phyloP scores from a whole-genome alignment of 53 echinoderm and acorn worm genomes.

The Mesocentrotus franciscanus region DNA sequence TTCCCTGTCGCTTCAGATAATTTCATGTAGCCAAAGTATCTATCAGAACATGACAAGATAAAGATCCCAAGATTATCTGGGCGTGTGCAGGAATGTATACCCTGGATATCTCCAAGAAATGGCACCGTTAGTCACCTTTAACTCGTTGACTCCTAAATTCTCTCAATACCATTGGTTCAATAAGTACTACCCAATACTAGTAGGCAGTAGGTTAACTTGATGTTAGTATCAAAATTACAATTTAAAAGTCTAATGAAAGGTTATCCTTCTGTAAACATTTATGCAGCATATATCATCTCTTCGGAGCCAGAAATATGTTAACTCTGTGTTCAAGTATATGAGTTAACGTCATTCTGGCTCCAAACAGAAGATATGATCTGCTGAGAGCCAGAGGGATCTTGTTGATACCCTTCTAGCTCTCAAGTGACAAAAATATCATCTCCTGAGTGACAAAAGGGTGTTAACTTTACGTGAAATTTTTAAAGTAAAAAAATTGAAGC shows the following conservation, averaged over 20 bases:
- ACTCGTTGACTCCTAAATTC: neutral
- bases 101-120: constrained; percentile 33
- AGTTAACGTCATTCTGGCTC: too few relatives aligned
- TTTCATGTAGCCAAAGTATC: constrained; percentile 3
- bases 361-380: too few relatives aligned
- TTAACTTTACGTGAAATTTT: neutral
- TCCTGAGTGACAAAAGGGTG: neutral
- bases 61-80: constrained; percentile 45
- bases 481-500: neutral
- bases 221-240: neutral
- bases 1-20: constrained; percentile 42
- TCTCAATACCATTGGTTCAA: too few relatives aligned
- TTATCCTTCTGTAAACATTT: neutral
- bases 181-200: too few relatives aligned
- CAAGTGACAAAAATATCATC: too few relatives aligned
- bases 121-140: neutral
- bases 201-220: neutral
- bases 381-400: too few relatives aligned
- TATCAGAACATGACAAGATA: constrained; percentile 39
- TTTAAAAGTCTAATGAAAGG: neutral
- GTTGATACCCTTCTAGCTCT: too few relatives aligned
- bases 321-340: too few relatives aligned
- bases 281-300: neutral
- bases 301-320: too few relatives aligned
- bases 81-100: constrained; percentile 48